These are phyloP conservation scores for Phalacrocorax aristotelis DNA, from an alignment of 2,113 vertebrate genomes.

Conservation along the genomic window DNA sequence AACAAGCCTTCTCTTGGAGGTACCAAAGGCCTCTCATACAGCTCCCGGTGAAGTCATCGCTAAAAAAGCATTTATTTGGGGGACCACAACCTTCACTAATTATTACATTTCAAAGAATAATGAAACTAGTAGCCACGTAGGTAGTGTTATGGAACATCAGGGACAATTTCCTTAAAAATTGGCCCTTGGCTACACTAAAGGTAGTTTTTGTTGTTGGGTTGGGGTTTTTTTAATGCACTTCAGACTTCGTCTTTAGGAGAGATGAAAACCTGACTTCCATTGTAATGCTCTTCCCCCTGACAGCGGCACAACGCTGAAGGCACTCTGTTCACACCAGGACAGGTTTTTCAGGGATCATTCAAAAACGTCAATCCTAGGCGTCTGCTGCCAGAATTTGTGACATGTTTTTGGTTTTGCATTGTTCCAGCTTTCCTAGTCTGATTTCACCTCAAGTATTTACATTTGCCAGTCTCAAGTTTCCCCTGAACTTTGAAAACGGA, in stretches of 20 bases:
- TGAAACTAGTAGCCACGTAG: background rate
- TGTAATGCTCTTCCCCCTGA: background rate
- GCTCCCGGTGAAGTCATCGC: background rate
- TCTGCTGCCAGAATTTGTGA: background rate
- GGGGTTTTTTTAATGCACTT: background rate
- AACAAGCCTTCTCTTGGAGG: background rate
- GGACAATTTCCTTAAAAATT: background rate
- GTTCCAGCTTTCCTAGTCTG: background rate
- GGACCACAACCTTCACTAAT: background rate
- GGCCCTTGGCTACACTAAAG: background rate
- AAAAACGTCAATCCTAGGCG: background rate
- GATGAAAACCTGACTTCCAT: background rate
- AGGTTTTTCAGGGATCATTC: background rate
- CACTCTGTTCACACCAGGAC: background rate
- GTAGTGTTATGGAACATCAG: background rate
- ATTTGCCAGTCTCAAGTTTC: background rate
- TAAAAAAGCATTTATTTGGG: too few species aligned
- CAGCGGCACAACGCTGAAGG: background rate
- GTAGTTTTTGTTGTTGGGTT: background rate
- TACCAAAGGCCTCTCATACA: background rate
- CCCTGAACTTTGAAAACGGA: background rate
- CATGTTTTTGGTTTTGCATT: background rate
- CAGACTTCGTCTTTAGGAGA: background rate
- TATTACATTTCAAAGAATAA: background rate
- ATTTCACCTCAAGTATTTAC: background rate